Conservation (phyloP, 2,888 invertebrate species). For the Pachycephus smyrnensis region DNA sequence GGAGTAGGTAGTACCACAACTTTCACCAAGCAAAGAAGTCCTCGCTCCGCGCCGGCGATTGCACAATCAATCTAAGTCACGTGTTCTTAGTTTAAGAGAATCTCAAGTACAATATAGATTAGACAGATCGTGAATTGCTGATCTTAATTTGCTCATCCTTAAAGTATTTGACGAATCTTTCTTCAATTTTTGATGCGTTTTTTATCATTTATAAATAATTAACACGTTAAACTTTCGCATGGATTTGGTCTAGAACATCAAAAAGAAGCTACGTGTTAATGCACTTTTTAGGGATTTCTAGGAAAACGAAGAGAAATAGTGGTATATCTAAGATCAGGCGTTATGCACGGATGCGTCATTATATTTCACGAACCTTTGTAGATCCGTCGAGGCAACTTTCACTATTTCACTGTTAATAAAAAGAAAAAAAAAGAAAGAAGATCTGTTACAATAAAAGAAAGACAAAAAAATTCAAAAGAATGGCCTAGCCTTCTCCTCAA, state of each 20-base stretch:
- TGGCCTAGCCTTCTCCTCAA: neutral
- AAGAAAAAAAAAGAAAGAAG: neutral
- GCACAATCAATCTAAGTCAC: slow-evolving; percentile 26
- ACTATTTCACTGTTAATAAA: neutral
- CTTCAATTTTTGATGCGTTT: neutral
- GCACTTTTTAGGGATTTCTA: neutral
- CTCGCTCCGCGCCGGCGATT: slow-evolving; percentile 32
- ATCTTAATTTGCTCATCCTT: neutral
- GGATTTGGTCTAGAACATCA: neutral
- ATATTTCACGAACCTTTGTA: neutral
- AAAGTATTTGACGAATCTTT: neutral
- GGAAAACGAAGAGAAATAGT: neutral
- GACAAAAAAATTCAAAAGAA: neutral
- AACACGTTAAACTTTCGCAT: neutral
- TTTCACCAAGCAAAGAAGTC: slow-evolving; percentile 32
- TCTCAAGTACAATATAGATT: neutral
- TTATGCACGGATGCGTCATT: neutral
- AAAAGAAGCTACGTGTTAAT: neutral
- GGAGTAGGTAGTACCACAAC: slow-evolving; percentile 20
- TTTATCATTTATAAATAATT: neutral
- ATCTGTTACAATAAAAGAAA: neutral
- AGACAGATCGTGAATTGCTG: neutral
- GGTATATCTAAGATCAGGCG: neutral
- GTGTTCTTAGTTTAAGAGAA: neutral
- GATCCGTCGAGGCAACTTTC: neutral